Evolutionary conservation across 30 jellyfish, hydroid and myxozoan genomes (phyloP).

Genomic region (Sanderia malayensis): DNA sequence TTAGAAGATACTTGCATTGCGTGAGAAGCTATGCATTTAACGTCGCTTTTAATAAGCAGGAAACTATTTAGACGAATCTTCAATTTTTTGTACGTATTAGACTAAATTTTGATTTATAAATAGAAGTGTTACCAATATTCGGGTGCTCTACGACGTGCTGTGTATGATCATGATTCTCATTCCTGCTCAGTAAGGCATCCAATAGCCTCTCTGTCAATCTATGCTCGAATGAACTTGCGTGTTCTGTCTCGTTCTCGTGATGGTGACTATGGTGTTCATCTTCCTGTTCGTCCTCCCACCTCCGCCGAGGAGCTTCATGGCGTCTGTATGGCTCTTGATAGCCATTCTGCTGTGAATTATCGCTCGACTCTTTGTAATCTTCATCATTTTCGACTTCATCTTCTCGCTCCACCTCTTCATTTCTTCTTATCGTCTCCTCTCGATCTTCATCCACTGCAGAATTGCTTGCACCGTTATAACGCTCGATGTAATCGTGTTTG

Average conservation of each 20-base stretch:
- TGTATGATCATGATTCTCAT: conserved; percentile 35
- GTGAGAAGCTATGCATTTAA: no score
- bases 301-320: conserved; percentile 28
- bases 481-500: background rate
- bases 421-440: background rate
- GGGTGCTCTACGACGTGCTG: conserved; percentile 58
- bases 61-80: background rate
- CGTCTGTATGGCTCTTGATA: conserved; percentile 40
- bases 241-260: conserved; percentile 60
- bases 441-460: conserved; percentile 4
- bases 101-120: background rate
- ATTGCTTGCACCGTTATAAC: background rate
- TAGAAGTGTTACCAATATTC: conserved; percentile 35
- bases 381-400: conserved; percentile 3
- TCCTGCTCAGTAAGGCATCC: conserved; percentile 73
- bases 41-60: no score
- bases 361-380: background rate
- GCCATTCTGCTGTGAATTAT: background rate
- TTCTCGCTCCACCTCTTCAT: no score
- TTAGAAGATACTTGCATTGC: no score
- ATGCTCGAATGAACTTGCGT: conserved; percentile 69
- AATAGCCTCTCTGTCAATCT: conserved; percentile 79
- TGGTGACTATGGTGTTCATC: conserved; percentile 42
- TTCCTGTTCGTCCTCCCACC: conserved; percentile 59
- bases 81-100: background rate